Conservation (phyloP, 2,888 invertebrate species). For the Rhagophthalmus giganteus region DNA sequence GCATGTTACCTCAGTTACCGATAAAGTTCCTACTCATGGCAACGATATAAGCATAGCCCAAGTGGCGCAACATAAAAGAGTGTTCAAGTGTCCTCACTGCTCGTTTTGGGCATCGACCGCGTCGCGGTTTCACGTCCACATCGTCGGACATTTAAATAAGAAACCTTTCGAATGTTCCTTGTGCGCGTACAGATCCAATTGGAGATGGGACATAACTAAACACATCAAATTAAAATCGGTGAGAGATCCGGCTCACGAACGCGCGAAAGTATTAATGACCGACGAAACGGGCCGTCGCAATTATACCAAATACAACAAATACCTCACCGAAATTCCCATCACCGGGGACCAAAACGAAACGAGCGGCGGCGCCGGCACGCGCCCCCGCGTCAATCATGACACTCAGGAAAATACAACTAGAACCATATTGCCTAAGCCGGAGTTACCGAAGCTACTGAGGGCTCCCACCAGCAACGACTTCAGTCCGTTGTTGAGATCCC, state of each 20-base stretch:
- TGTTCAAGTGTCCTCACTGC: slow-evolving; percentile 91
- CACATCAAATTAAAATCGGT: slow-evolving; percentile 90
- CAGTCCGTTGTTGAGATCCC: slow-evolving; percentile 43
- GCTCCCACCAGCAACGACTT: slow-evolving; percentile 43
- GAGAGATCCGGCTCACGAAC: slow-evolving; percentile 78
- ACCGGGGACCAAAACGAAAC: slow-evolving; percentile 51
- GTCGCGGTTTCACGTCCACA: slow-evolving; percentile 90
- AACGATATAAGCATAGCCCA: slow-evolving; percentile 63
- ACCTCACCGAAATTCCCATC: slow-evolving; percentile 66
- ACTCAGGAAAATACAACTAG: slow-evolving; percentile 34
- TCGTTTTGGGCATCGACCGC: slow-evolving; percentile 92
- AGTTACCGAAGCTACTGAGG: slow-evolving; percentile 42
- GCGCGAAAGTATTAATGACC: slow-evolving; percentile 84
- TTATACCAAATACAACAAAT: slow-evolving; percentile 91
- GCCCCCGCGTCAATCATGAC: slow-evolving; percentile 43
- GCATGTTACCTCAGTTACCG: slow-evolving; percentile 49
- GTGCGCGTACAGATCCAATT: slow-evolving; percentile 92
- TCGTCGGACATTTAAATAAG: slow-evolving; percentile 88
- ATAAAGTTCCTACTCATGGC: slow-evolving; percentile 65
- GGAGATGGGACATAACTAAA: slow-evolving; percentile 96
- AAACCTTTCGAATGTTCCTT: slow-evolving; percentile 95
- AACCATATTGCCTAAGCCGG: slow-evolving; percentile 40
- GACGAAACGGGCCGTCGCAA: slow-evolving; percentile 89
- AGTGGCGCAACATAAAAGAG: slow-evolving; percentile 71
- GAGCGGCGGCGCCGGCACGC: slow-evolving; percentile 53